Evolutionary conservation across 2,113 vertebrate genomes (phyloP).

Genomic region (Alouatta palliata): DNA sequence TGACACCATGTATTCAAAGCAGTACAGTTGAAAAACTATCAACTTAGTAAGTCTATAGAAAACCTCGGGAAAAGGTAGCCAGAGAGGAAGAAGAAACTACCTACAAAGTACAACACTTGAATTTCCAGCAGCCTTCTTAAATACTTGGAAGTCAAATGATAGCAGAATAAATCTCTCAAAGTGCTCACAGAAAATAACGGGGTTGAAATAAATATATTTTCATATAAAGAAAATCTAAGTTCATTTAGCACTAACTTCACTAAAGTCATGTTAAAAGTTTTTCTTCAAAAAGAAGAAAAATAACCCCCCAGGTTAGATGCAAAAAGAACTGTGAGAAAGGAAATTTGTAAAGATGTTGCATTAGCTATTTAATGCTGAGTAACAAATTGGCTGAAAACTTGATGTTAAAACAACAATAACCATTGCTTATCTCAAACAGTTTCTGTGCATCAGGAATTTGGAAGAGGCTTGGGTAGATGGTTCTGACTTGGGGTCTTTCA

Average conservation of each 20-base stretch:
- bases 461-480: too few relatives aligned
- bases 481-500: too few relatives aligned
- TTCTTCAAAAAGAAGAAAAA: background rate
- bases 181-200: background rate
- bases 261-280: background rate
- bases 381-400: background rate
- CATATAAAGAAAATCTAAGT: background rate
- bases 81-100: background rate
- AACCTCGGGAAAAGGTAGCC: background rate
- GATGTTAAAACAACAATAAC: background rate
- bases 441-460: too few relatives aligned
- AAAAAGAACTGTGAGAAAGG: background rate
- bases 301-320: background rate
- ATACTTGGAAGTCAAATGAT: background rate
- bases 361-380: background rate
- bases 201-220: too few relatives aligned
- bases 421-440: background rate
- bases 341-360: background rate
- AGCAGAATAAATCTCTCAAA: background rate
- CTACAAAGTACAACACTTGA: background rate
- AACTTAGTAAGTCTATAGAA: background rate
- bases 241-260: background rate
- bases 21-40: background rate
- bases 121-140: background rate
- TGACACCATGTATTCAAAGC: background rate